Evolutionary conservation across 2,888 invertebrate genomes (phyloP).

Genomic region (Chironomus tentans): DNA sequence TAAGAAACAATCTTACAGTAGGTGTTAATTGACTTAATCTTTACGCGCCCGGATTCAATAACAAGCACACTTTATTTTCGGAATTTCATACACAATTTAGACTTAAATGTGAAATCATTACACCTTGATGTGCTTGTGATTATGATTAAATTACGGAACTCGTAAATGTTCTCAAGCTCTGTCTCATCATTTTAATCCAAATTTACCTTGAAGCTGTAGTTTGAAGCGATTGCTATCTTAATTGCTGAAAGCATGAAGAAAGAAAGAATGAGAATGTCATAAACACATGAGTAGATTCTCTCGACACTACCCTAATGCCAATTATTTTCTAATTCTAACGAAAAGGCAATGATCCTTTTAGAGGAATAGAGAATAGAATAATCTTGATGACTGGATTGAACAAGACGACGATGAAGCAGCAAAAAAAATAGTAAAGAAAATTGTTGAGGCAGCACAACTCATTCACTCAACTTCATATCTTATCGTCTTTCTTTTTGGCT

Average conservation of each 20-base stretch:
- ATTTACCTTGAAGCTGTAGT: background rate
- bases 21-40: background rate
- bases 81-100: no score
- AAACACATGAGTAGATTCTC: background rate
- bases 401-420: background rate
- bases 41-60: background rate
- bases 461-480: no score
- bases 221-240: background rate
- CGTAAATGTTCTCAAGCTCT: background rate
- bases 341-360: background rate
- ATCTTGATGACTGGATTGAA: background rate
- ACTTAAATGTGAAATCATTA: background rate
- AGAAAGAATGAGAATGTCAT: background rate
- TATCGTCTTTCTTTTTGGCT: no score
- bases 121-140: no score
- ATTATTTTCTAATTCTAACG: background rate
- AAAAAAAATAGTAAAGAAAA: no score
- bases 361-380: background rate
- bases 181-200: background rate
- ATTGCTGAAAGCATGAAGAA: background rate
- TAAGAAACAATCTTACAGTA: background rate
- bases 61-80: no score
- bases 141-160: background rate
- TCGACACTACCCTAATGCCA: background rate
- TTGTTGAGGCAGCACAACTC: no score